Conservation (phyloP, 64 coral and sea anemone genomes). For the Porites australiensis region DNA sequence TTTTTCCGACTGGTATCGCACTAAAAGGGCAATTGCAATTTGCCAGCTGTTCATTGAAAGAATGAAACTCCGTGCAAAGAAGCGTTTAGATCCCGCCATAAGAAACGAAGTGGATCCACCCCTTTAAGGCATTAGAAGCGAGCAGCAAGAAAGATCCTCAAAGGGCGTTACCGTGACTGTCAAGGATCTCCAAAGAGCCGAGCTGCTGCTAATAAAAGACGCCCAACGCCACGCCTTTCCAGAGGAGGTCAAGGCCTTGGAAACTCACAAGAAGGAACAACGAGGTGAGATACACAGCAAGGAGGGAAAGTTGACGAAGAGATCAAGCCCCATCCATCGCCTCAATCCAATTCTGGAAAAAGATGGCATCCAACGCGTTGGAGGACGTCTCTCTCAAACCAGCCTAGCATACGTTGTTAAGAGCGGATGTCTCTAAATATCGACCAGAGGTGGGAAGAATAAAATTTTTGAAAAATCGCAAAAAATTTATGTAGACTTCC, state of each 20-base stretch:
- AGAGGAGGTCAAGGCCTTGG: neutral
- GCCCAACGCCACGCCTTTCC: neutral
- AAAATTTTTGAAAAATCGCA: too few species aligned
- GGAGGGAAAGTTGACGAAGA: neutral
- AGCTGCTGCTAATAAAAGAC: neutral
- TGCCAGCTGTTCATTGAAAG: neutral
- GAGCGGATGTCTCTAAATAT: too few species aligned
- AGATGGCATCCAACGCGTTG: neutral
- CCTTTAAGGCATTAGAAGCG: neutral
- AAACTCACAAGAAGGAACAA: too few species aligned
- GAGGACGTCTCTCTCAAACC: neutral
- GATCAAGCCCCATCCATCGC: neutral
- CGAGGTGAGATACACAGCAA: neutral
- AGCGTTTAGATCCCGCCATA: too few species aligned
- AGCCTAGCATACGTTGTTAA: neutral
- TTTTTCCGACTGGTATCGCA: constrained; percentile 42
- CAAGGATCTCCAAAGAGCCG: neutral
- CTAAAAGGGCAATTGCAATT: constrained; percentile 21
- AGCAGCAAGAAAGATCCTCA: neutral
- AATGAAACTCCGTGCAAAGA: neutral
- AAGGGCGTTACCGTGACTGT: neutral
- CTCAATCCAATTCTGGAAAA: neutral
- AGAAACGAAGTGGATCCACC: neutral
- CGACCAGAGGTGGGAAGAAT: too few species aligned
- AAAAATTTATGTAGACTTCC: too few species aligned